These are phyloP conservation scores for Leptocoma aspasia DNA, from an alignment of 2,113 vertebrate species.

Conservation along the genomic window DNA sequence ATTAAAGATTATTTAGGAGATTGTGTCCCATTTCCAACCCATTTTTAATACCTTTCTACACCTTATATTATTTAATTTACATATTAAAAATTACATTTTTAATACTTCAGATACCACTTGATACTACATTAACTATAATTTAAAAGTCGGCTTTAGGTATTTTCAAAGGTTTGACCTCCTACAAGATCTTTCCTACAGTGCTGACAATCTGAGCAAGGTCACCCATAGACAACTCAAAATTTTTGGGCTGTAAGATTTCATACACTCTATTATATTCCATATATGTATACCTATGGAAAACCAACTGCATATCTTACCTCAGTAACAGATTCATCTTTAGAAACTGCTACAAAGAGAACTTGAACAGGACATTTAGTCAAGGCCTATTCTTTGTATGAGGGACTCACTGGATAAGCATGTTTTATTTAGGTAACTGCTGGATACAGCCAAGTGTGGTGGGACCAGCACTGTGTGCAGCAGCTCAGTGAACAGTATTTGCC, in stretches of 20 bases:
- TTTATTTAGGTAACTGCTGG: not conserved
- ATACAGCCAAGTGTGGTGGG: not conserved
- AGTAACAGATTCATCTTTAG: not conserved
- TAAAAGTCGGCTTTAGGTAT: not conserved
- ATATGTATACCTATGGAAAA: not conserved
- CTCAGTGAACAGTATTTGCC: not conserved
- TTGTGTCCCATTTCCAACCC: not conserved
- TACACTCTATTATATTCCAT: not conserved
- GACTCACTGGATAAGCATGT: not conserved
- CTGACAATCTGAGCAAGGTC: not conserved
- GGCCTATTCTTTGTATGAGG: not conserved
- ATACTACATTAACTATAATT: not conserved
- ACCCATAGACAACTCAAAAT: not conserved
- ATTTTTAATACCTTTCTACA: not conserved
- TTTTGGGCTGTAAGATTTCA: not conserved
- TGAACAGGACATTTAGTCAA: not conserved
- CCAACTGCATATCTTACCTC: not conserved
- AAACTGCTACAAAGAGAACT: not conserved
- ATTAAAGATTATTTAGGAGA: not conserved
- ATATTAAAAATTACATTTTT: too few relatives aligned
- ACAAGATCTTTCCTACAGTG: not conserved
- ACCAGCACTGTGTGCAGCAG: not conserved
- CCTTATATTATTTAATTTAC: too few relatives aligned
- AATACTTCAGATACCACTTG: not conserved
- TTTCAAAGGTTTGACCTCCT: not conserved